Percentiles rank a stretch among this genome's conserved stretches.
Evolutionary conservation across 1,140 invertebrate species (phyloP).

Genomic region (Macrosteles quadrilineatus): DNA sequence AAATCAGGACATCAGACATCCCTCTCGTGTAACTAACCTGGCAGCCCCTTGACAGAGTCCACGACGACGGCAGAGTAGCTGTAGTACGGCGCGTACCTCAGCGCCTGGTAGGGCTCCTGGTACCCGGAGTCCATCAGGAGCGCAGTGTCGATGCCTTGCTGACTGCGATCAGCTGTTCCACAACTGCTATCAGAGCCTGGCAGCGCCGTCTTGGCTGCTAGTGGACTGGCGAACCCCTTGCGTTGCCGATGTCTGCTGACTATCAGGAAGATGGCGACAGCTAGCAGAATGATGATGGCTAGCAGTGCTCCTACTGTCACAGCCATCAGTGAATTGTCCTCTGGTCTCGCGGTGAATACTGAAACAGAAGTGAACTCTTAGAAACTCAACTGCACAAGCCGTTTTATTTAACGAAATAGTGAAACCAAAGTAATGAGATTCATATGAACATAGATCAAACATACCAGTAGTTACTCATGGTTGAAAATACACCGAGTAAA

Average conservation of each 20-base stretch:
- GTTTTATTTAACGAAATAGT: neutral
- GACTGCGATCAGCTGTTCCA: constrained; percentile 52
- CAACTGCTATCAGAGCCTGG: constrained; percentile 38
- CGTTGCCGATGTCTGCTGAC: constrained; percentile 73
- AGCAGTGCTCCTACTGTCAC: constrained; percentile 79
- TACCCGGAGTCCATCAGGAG: constrained; percentile 61
- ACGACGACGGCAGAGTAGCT: constrained; percentile 76
- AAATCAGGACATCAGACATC: no score
- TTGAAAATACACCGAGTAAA: no score
- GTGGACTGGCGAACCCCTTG: constrained; percentile 73
- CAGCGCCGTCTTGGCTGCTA: constrained; percentile 60
- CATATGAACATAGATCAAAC: no score
- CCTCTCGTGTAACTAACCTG: no score
- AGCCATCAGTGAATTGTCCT: constrained; percentile 76
- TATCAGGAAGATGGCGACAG: constrained; percentile 73
- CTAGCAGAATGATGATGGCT: constrained; percentile 72
- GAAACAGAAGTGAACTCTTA: constrained; percentile 35
- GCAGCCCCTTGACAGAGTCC: constrained; percentile 51
- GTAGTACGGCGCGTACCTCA: constrained; percentile 75
- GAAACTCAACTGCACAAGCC: neutral
- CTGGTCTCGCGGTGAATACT: constrained; percentile 66
- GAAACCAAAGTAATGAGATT: neutral
- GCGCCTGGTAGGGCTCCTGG: constrained; percentile 76
- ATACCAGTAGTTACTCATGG: no score
- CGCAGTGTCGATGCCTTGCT: constrained; percentile 51